Conservation (phyloP, 2,888 invertebrate species). For the Leptinotarsa tumamoca region DNA sequence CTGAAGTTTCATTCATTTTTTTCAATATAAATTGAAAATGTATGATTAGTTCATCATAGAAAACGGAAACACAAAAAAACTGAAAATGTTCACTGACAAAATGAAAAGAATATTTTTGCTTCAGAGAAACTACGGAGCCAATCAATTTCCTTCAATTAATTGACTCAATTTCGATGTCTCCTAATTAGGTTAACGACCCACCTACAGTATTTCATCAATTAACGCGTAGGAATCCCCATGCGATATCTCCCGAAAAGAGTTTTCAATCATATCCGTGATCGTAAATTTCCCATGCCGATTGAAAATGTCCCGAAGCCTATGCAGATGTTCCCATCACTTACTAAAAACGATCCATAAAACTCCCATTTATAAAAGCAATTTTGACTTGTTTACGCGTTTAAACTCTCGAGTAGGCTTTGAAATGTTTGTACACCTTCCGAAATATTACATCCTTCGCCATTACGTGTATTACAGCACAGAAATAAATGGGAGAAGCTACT, state of each 20-base stretch:
- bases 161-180: background rate
- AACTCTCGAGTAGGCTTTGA: slow-evolving; percentile 42
- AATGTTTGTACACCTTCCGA: slow-evolving; percentile 36
- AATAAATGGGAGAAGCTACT: slow-evolving; percentile 36
- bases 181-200: background rate
- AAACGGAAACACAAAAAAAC: background rate
- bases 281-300: slow-evolving; percentile 19
- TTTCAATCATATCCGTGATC: slow-evolving; percentile 1
- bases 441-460: slow-evolving; percentile 32
- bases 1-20: too few relatives aligned
- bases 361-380: slow-evolving; percentile 17
- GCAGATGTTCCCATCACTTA: slow-evolving; percentile 21
- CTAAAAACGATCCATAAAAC: slow-evolving; percentile 20
- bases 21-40: too few relatives aligned
- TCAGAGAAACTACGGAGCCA: background rate
- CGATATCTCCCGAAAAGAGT: background rate
- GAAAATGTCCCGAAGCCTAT: slow-evolving; percentile 15
- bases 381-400: slow-evolving; percentile 26
- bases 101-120: background rate
- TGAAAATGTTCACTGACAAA: background rate
- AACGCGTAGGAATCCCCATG: background rate
- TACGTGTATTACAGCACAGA: slow-evolving; percentile 7
- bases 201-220: slow-evolving; percentile 2
- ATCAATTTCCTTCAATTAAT: background rate
- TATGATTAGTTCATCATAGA: too few relatives aligned